Evolutionary conservation across 2,113 vertebrate genomes (phyloP).

Genomic region (Cryptotis parvus): DNA sequence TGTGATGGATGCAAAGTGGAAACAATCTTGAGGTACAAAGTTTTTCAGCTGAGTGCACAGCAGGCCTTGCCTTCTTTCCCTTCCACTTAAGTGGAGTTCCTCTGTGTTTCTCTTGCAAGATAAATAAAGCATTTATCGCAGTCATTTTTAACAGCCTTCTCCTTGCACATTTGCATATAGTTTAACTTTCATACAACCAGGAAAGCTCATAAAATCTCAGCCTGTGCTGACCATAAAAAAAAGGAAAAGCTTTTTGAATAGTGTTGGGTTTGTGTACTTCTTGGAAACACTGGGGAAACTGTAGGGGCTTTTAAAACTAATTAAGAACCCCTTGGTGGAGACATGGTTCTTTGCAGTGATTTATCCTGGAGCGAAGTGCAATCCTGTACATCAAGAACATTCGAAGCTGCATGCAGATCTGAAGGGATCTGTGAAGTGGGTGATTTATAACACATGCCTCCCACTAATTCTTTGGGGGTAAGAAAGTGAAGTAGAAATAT

Average conservation of each 20-base stretch:
- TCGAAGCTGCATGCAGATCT: conserved; percentile 13
- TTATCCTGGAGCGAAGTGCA: conserved; percentile 46
- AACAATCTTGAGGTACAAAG: background rate
- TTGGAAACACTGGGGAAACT: conserved; percentile 55
- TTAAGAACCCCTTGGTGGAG: conserved; percentile 71
- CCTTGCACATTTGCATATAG: conserved; percentile 70
- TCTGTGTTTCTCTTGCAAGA: conserved; percentile 30
- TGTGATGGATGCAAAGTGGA: too few relatives aligned
- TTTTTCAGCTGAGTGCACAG: fast-evolving
- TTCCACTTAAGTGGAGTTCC: background rate
- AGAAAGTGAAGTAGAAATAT: background rate
- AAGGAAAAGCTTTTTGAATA: conserved; percentile 46
- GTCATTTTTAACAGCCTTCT: conserved; percentile 71
- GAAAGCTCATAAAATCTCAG: conserved; percentile 80
- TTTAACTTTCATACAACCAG: conserved; percentile 65
- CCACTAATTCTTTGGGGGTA: background rate
- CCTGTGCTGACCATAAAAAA: conserved; percentile 70
- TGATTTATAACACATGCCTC: conserved; percentile 48
- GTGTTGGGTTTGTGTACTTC: conserved; percentile 57
- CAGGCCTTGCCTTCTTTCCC: background rate
- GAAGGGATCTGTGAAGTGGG: conserved; percentile 17
- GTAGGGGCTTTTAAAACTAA: conserved; percentile 77
- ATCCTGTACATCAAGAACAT: background rate
- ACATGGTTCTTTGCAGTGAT: conserved; percentile 52
- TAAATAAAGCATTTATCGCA: conserved; percentile 69